These are phyloP conservation scores for Littorina saxatilis DNA, from an alignment of 1,140 invertebrate genomes.

Conservation along the genomic window DNA sequence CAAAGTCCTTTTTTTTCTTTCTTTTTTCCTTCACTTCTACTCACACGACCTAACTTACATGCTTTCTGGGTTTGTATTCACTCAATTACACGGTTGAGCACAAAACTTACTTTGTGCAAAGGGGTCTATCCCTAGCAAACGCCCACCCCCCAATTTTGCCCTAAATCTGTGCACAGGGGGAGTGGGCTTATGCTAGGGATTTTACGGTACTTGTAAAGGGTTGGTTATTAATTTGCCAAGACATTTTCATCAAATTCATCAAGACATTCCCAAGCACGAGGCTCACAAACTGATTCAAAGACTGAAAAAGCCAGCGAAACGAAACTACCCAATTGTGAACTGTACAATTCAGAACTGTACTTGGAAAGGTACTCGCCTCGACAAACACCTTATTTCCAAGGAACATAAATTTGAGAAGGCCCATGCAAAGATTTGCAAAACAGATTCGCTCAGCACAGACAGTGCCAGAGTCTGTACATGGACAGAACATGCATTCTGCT, in stretches of 20 bases:
- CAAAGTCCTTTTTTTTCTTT: no score
- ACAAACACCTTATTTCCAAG: background rate
- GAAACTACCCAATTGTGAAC: background rate
- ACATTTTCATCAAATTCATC: background rate
- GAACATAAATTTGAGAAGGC: background rate
- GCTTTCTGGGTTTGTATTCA: no score
- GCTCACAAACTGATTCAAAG: background rate
- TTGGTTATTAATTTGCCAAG: background rate
- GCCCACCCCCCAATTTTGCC: no score
- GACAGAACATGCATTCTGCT: background rate
- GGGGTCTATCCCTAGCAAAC: no score
- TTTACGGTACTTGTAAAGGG: background rate
- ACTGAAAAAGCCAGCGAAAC: conserved; percentile 2
- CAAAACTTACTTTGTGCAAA: no score
- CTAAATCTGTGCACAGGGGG: no score
- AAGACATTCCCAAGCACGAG: background rate
- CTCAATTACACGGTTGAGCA: no score
- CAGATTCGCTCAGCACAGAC: no score
- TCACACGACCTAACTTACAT: no score
- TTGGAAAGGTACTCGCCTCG: conserved; percentile 2
- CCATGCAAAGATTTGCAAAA: background rate
- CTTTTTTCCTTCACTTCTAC: no score
- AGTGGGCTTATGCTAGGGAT: no score
- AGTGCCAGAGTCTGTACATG: no score
- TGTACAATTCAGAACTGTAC: background rate